Conservation (phyloP, 2,888 invertebrate genomes). For the Cataglyphis livida region DNA sequence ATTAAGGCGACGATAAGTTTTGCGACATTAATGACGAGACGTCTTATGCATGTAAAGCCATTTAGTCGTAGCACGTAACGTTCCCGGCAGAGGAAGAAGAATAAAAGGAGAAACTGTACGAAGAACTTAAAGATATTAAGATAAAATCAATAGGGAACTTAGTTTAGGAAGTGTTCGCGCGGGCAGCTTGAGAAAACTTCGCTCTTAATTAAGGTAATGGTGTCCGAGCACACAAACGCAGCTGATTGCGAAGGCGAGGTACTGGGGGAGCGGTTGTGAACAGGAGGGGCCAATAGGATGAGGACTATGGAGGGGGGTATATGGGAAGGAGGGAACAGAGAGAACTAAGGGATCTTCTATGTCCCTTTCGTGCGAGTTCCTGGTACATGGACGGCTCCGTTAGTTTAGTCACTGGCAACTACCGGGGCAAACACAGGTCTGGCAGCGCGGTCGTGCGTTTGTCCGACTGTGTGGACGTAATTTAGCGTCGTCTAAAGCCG, state of each 20-base stretch:
- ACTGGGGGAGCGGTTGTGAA: background rate
- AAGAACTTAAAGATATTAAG: slow-evolving; percentile 54
- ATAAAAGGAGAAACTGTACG: slow-evolving; percentile 35
- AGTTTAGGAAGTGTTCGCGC: slow-evolving; percentile 55
- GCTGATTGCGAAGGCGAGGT: slow-evolving; percentile 54
- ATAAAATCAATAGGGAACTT: slow-evolving; percentile 56
- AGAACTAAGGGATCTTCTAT: slow-evolving; percentile 65
- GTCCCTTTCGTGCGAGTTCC: slow-evolving; percentile 68
- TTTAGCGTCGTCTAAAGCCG: slow-evolving; percentile 61
- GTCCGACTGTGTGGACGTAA: slow-evolving; percentile 64
- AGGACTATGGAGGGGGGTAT: background rate
- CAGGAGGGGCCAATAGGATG: slow-evolving; percentile 10
- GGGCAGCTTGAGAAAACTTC: slow-evolving; percentile 59
- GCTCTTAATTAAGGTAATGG: slow-evolving; percentile 61
- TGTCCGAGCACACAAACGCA: slow-evolving; percentile 63
- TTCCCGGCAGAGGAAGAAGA: background rate
- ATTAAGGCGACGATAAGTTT: slow-evolving; percentile 49
- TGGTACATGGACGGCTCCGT: slow-evolving; percentile 69
- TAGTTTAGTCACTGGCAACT: slow-evolving; percentile 69
- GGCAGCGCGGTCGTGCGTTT: slow-evolving; percentile 65
- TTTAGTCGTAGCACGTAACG: slow-evolving; percentile 51
- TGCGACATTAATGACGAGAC: slow-evolving; percentile 49
- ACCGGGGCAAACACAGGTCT: slow-evolving; percentile 68
- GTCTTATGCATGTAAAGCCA: slow-evolving; percentile 54
- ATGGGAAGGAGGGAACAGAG: slow-evolving; percentile 41